Evolutionary conservation across 2,113 vertebrate genomes (phyloP), one percentile per base, ranked within the genome.

Genomic region (Acrocephalus kingi): DNA sequence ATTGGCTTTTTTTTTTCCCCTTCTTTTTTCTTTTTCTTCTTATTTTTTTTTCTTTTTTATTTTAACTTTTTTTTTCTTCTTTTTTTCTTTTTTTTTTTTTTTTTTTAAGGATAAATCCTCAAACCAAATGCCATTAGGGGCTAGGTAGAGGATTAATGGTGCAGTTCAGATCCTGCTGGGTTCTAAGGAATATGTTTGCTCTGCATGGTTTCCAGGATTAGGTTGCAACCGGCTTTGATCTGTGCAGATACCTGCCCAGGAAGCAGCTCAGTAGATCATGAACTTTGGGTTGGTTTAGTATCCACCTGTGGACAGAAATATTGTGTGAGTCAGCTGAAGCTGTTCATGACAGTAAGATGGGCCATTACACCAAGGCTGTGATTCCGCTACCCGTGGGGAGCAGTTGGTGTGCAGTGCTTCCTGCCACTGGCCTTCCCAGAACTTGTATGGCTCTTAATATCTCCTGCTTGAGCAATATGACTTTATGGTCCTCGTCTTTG

Each of bases 401-500:
- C 74, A 73, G 58, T 94, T 64, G 89, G 46, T 64, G 66, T 2
- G 5, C 35, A 33, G 76, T 35, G 28, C 73, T 88, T 90, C 64
- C 56, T 92, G 79, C 83, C 28, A 52, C 68, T 49, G 88, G 79
- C 77, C 73, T 95, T 94, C 69, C 77, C 61, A 43, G 59, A 64
- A 54, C 81, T 95, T 49, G 31, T 41, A 24, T 5, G 4, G 91
- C 74, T 95, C 93, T 91, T 96, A 77, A 62, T 89, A 83, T 93
- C 91, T 94, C 95, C 88, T 95, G 69, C 92, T 95, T 90, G 91
- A 94, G 94, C 89, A 89, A 90, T 84, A 94, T 87, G 86, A 94
- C 82, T 95, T 97, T 96, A 95, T 92, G 79, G 90, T 80, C 85
- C 63, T 90, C 62, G 96, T 83, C 80, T 94, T 92, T 95, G 95